A percentile compares a stretch with the other conserved stretches of the same genome.
phyloP scores from a whole-genome alignment of 35 echinoderm and acorn worm species.

The Strongylocentrotus purpuratus region DNA sequence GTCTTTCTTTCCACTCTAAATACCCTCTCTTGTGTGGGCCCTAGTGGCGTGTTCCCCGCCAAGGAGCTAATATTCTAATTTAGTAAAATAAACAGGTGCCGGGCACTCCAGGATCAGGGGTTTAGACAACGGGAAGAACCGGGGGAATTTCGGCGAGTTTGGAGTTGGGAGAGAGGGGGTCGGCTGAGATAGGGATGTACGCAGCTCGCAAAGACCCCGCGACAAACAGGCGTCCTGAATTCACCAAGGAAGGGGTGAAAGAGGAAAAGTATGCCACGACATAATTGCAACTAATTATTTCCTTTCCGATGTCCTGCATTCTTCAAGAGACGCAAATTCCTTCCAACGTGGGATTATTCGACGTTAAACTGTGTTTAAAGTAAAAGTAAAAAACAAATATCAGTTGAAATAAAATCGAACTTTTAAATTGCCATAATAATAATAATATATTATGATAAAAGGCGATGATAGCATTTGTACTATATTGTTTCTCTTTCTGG shows the following conservation, averaged over 20 bases:
- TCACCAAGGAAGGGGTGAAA: background rate
- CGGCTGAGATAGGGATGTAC: background rate
- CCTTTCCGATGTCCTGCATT: background rate
- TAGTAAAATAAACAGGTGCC: conserved; percentile 48
- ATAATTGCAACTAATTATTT: background rate
- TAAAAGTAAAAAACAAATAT: no score
- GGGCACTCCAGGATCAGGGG: conserved; percentile 15
- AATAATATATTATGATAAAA: no score
- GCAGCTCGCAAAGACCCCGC: background rate
- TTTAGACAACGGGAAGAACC: conserved; percentile 53
- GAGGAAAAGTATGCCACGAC: background rate
- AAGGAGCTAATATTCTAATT: conserved; percentile 52
- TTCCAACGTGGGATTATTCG: background rate
- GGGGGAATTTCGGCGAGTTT: conserved; percentile 46
- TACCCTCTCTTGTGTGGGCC: conserved; percentile 38
- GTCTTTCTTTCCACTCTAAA: background rate
- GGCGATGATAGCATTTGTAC: no score
- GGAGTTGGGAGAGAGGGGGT: background rate
- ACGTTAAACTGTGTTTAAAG: no score
- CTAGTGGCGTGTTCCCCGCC: conserved; percentile 2
- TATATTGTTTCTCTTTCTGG: no score
- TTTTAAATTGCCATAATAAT: no score
- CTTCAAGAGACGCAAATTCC: background rate
- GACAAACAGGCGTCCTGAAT: background rate
- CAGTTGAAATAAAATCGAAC: no score